phyloP scores from a whole-genome alignment of 2,888 invertebrate genomes.

The Cerastoderma edule region DNA sequence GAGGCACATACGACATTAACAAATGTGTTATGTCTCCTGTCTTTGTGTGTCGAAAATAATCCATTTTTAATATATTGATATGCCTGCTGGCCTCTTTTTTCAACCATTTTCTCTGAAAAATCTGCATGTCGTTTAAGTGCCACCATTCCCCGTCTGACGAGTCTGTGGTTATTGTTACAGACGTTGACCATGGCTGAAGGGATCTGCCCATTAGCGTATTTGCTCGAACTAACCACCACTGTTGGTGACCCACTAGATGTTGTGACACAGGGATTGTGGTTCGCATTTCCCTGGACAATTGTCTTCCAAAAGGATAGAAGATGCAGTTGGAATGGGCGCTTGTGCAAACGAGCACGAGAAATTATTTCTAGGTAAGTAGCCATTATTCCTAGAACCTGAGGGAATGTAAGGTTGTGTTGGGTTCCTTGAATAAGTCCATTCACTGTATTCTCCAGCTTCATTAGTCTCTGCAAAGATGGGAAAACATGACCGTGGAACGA shows the following conservation, averaged over 20 bases:
- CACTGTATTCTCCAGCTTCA: background rate
- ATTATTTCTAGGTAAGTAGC: background rate
- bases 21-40: too few relatives aligned
- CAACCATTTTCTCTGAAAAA: slow-evolving; percentile 6
- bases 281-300: background rate
- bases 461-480: background rate
- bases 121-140: background rate
- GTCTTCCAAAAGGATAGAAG: background rate
- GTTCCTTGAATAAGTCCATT: background rate
- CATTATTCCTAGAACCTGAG: slow-evolving; percentile 4
- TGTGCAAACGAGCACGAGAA: background rate
- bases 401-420: background rate
- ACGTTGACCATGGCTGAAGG: background rate
- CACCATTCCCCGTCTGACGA: background rate
- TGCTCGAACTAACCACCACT: slow-evolving; percentile 11
- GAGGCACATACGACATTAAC: too few relatives aligned
- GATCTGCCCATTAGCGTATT: slow-evolving; percentile 4
- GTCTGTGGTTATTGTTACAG: background rate
- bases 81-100: background rate
- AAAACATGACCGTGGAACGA: background rate
- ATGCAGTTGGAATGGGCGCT: slow-evolving; percentile 13
- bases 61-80: background rate
- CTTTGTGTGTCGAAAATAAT: too few relatives aligned
- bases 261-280: background rate
- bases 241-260: slow-evolving; percentile 6